A percentile compares a stretch with the other conserved stretches of the same genome.
phyloP scores from a whole-genome alignment of 2,888 invertebrate species.

The Psylliodes chrysocephalus region DNA sequence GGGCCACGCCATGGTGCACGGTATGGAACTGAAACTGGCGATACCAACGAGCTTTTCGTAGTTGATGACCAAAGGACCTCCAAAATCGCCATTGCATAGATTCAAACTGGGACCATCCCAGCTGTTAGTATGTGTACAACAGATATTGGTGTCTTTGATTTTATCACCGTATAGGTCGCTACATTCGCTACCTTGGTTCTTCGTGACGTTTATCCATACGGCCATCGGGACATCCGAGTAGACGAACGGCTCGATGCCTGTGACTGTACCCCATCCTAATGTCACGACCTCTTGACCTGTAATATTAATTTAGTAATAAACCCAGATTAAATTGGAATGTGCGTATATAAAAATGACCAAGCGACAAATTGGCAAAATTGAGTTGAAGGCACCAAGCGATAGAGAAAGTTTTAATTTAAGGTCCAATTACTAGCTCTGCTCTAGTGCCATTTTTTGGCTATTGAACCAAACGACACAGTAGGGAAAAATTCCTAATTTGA shows the following conservation, averaged over 20 bases:
- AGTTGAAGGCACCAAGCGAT: no score
- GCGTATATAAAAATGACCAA: no score
- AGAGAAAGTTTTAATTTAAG: no score
- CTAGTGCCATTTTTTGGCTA: no score
- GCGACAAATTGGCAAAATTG: no score
- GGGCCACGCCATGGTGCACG: conserved; percentile 58
- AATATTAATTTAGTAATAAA: no score
- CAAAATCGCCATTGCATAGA: conserved; percentile 65
- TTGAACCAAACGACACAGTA: no score
- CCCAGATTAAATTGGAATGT: no score
- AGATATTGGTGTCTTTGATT: conserved; percentile 10
- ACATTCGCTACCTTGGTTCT: conserved; percentile 2
- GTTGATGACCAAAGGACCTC: conserved; percentile 51
- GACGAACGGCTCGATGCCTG: no score
- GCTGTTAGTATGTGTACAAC: neutral
- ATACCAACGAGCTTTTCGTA: conserved; percentile 39
- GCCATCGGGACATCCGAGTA: neutral
- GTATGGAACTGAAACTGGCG: conserved; percentile 50
- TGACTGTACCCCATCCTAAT: neutral
- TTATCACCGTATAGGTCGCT: neutral
- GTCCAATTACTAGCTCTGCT: no score
- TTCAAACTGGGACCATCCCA: conserved; percentile 56
- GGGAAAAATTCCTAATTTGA: no score
- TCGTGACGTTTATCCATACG: neutral
- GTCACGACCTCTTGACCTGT: neutral